Conservation (phyloP, 2,797 vertebrate genomes). For the Philypnodon macrostomus region DNA sequence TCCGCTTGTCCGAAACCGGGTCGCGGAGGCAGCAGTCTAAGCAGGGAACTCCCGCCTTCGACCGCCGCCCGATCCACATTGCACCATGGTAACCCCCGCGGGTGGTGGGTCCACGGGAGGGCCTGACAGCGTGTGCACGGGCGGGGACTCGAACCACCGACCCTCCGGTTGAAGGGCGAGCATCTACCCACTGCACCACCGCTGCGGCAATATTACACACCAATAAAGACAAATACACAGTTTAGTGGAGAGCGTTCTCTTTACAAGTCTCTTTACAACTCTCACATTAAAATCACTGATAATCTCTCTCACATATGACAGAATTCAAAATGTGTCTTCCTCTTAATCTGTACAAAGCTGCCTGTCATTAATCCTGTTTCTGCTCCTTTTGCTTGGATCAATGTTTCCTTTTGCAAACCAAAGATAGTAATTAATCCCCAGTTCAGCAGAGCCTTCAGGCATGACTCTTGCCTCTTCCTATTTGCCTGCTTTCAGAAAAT, state of each 20-base stretch:
- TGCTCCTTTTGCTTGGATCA: conserved; percentile 68
- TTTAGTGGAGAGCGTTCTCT: conserved; percentile 5
- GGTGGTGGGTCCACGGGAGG: too few relatives aligned
- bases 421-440: conserved; percentile 74
- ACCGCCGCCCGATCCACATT: too few relatives aligned
- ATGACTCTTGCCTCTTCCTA: conserved; percentile 50
- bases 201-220: too few relatives aligned
- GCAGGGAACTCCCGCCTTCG: too few relatives aligned
- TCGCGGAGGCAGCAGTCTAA: too few relatives aligned
- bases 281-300: conserved; percentile 27
- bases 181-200: too few relatives aligned
- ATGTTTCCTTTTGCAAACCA: conserved; percentile 73
- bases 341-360: conserved; percentile 65
- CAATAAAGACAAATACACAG: too few relatives aligned
- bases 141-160: too few relatives aligned
- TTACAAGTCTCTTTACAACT: neutral
- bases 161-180: too few relatives aligned
- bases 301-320: conserved; percentile 32
- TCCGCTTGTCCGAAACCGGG: too few relatives aligned
- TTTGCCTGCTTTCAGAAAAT: conserved; percentile 55
- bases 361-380: conserved; percentile 72
- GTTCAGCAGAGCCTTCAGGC: conserved; percentile 65
- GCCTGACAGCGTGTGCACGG: too few relatives aligned
- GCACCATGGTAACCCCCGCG: too few relatives aligned
- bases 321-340: conserved; percentile 27